A percentile compares a stretch with the other conserved stretches of the same genome.
These are phyloP conservation scores for Watsonalla cultraria DNA, from an alignment of 2,888 invertebrate species.

Conservation along the genomic window DNA sequence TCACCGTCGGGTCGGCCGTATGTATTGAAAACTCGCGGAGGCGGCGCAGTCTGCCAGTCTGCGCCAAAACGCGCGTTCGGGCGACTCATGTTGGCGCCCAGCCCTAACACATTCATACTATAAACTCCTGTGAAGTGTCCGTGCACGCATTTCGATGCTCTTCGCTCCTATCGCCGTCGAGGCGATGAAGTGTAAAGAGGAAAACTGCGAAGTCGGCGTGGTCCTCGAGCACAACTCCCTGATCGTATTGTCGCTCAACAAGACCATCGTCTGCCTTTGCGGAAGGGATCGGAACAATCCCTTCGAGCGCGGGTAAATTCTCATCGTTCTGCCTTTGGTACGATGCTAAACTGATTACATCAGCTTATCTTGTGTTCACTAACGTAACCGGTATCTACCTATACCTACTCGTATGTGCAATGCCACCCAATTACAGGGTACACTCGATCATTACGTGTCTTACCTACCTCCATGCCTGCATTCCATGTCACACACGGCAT, in stretches of 20 bases:
- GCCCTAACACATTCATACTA: slow-evolving; percentile 27
- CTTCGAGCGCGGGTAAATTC: slow-evolving; percentile 75
- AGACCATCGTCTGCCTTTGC: slow-evolving; percentile 76
- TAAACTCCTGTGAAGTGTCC: slow-evolving; percentile 52
- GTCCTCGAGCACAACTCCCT: slow-evolving; percentile 73
- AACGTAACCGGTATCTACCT: slow-evolving; percentile 19
- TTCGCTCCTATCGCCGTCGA: slow-evolving; percentile 75
- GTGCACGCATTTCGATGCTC: slow-evolving; percentile 71
- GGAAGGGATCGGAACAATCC: slow-evolving; percentile 68
- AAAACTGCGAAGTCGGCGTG: slow-evolving; percentile 77
- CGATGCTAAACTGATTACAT: slow-evolving; percentile 35
- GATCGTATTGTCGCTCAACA: slow-evolving; percentile 73
- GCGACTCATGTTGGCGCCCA: slow-evolving; percentile 50
- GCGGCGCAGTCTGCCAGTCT: slow-evolving; percentile 58
- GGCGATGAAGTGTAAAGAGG: slow-evolving; percentile 80
- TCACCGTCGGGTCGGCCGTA: slow-evolving; percentile 64
- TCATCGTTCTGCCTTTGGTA: slow-evolving; percentile 43
- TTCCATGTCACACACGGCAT: slow-evolving; percentile 1
- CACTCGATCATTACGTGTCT: slow-evolving; percentile 9
- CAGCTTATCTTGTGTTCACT: slow-evolving; percentile 27
- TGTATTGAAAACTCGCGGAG: slow-evolving; percentile 56
- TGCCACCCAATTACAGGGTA: slow-evolving; percentile 14
- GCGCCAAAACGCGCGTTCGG: slow-evolving; percentile 63
- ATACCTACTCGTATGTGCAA: slow-evolving; percentile 8
- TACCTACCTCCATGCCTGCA: neutral